Conservation (phyloP, 1,140 invertebrate genomes). For the Hypothenemus hampei region DNA sequence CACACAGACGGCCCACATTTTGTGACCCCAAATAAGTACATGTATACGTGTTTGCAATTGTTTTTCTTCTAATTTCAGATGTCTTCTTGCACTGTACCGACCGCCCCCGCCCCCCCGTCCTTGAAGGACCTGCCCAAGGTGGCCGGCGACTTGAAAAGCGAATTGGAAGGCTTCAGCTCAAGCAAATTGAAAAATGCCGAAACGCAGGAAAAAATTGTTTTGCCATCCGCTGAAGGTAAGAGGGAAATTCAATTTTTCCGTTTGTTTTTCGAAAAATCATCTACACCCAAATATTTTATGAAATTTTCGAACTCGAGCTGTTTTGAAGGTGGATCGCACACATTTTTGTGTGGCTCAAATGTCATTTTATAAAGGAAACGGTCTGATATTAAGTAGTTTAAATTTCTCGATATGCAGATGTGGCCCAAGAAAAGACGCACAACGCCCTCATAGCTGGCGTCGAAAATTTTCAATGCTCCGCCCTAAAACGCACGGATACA, state of each 20-base stretch:
- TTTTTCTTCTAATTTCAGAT: conserved; percentile 36
- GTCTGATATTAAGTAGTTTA: no score
- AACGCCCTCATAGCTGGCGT: conserved; percentile 67
- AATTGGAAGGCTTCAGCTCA: conserved; percentile 80
- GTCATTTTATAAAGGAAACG: no score
- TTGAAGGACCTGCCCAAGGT: conserved; percentile 88
- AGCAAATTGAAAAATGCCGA: conserved; percentile 77
- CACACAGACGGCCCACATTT: no score
- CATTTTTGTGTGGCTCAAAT: no score
- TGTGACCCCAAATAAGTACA: no score
- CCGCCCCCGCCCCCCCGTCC: conserved; percentile 59
- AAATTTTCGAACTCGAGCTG: not conserved
- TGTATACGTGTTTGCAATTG: no score
- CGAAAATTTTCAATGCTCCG: conserved; percentile 64
- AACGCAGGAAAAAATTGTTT: conserved; percentile 79
- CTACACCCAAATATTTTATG: not conserved
- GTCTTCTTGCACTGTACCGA: conserved; percentile 42
- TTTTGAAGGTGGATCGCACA: no score
- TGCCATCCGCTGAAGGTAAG: conserved; percentile 84
- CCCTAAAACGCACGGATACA: conserved; percentile 69
- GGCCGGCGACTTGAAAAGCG: conserved; percentile 77
- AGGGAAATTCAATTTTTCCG: not conserved
- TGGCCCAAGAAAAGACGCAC: conserved; percentile 69
- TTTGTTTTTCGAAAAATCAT: conserved; percentile 5
- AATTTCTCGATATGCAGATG: conserved; percentile 62